Percentiles rank a stretch among this genome's conserved stretches.
These are phyloP conservation scores for Nesidiocoris tenuis DNA, from an alignment of 2,888 invertebrate species.

Conservation along the genomic window DNA sequence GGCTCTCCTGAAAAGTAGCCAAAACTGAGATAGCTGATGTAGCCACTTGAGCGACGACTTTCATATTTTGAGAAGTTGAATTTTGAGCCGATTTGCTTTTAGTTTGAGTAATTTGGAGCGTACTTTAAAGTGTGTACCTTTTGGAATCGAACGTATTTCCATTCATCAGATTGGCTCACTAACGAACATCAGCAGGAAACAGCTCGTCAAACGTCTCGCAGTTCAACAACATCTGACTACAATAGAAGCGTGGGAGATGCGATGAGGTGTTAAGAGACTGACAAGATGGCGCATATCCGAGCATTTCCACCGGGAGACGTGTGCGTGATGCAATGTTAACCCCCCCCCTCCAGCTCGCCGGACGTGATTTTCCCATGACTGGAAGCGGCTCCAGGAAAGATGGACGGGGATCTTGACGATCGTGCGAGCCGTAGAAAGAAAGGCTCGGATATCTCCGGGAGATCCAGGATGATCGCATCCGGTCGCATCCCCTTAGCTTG, in stretches of 20 bases:
- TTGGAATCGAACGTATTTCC: too few species aligned
- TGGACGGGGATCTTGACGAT: not conserved
- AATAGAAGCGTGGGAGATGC: not conserved
- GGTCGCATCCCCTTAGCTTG: not conserved
- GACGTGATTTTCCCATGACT: constrained; percentile 22
- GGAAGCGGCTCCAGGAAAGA: constrained; percentile 5
- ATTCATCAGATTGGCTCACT: not conserved
- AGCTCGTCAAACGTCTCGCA: constrained; percentile 8
- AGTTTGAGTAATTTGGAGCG: too few species aligned
- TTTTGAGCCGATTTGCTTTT: too few species aligned
- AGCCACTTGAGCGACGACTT: too few species aligned
- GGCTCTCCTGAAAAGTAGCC: too few species aligned
- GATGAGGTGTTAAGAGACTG: not conserved
- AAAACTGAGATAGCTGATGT: too few species aligned
- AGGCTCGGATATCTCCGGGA: constrained; percentile 18
- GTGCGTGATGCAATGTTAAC: constrained; percentile 9
- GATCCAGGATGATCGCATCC: constrained; percentile 16
- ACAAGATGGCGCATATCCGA: constrained; percentile 3
- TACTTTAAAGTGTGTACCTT: too few species aligned
- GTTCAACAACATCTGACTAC: constrained; percentile 5
- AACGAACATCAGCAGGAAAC: not conserved
- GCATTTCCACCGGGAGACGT: not conserved
- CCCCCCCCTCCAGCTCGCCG: not conserved
- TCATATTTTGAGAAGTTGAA: too few species aligned
- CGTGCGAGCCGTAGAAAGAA: constrained; percentile 2